Evolutionary conservation across 2,113 vertebrate species (phyloP).

Genomic region (Corythoichthys intestinalis): DNA sequence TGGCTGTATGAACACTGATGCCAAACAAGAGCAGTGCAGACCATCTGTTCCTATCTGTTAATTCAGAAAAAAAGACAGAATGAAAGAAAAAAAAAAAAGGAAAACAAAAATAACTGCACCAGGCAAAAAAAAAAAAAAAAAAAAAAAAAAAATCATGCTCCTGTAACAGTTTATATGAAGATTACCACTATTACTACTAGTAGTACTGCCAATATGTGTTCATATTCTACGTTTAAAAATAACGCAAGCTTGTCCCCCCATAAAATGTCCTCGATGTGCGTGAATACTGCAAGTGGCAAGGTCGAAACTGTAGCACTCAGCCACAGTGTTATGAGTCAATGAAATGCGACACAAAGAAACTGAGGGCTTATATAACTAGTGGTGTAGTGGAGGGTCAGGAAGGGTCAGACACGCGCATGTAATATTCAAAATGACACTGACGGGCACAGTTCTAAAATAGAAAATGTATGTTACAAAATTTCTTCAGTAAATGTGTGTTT

Average conservation of each 20-base stretch:
- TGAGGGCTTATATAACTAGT: conserved; percentile 39
- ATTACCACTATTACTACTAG: too few species aligned
- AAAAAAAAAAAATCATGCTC: neutral
- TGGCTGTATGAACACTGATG: conserved; percentile 42
- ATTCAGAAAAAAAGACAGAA: conserved; percentile 38
- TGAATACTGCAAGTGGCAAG: conserved; percentile 16
- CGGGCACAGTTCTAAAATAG: neutral
- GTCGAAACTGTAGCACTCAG: conserved; percentile 24
- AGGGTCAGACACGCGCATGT: conserved; percentile 28
- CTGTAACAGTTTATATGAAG: neutral
- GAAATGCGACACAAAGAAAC: conserved; percentile 38
- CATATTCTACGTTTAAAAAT: neutral
- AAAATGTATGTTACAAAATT: neutral
- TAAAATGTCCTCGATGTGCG: conserved; percentile 11
- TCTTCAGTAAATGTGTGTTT: neutral
- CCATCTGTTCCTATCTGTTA: conserved; percentile 59
- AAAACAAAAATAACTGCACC: conserved; percentile 6
- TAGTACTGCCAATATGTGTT: neutral
- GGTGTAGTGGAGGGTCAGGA: conserved; percentile 15
- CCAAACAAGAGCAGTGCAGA: conserved; percentile 48
- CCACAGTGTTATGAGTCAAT: conserved; percentile 39
- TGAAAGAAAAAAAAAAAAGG: neutral
- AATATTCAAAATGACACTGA: conserved; percentile 3
- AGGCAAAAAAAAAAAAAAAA: neutral
- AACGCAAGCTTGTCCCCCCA: neutral